Percentiles rank a stretch among this genome's conserved stretches.
These are phyloP conservation scores for Diadophis punctatus DNA, from an alignment of 2,113 vertebrate species.

Conservation along the genomic window DNA sequence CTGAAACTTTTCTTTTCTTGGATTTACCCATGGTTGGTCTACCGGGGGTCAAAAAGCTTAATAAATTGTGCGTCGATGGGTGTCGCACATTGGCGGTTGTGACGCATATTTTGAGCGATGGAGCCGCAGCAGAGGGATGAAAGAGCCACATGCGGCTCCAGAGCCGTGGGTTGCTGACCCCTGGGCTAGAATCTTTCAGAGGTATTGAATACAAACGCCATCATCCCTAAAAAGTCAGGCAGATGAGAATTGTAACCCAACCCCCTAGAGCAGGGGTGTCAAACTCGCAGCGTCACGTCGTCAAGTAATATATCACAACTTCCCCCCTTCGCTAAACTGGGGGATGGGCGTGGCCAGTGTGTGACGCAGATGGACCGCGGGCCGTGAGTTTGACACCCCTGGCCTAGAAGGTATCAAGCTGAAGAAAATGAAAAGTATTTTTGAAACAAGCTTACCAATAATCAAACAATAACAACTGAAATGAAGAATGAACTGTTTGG, in stretches of 20 bases:
- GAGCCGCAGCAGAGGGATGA: too few species aligned
- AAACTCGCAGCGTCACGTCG: neutral
- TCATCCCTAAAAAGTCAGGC: neutral
- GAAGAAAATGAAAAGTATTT: neutral
- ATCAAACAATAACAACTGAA: neutral
- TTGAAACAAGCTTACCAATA: neutral
- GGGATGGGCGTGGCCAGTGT: fast-evolving
- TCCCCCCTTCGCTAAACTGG: too few species aligned
- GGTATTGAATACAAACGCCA: neutral
- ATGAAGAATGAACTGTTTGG: neutral
- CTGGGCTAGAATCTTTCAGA: neutral
- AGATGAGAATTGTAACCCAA: neutral
- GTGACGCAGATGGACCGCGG: fast-evolving
- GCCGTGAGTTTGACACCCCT: neutral
- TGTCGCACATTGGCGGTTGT: too few species aligned
- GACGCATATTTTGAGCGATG: too few species aligned
- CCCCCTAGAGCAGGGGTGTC: neutral
- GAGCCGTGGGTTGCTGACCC: too few species aligned
- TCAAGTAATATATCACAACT: fast-evolving
- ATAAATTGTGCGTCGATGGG: too few species aligned
- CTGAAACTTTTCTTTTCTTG: too few species aligned
- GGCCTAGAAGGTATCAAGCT: neutral
- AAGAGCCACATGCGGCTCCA: too few species aligned
- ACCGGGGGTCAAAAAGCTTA: too few species aligned
- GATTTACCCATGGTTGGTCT: too few species aligned